These are phyloP conservation scores for Drosophila gaucha DNA, from an alignment of 2,888 invertebrate species.

Conservation along the genomic window DNA sequence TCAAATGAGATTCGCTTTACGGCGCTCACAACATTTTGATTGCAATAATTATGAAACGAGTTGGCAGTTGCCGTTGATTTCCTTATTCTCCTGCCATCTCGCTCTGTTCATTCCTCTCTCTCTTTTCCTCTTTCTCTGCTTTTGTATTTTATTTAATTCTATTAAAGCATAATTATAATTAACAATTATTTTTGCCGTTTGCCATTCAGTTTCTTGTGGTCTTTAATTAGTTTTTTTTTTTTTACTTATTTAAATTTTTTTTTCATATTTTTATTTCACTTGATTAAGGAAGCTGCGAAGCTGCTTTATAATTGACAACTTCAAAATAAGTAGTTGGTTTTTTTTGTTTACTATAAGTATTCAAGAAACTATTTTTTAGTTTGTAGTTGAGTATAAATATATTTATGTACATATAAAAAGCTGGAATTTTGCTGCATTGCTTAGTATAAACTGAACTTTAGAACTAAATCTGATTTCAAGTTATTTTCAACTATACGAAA, in stretches of 20 bases:
- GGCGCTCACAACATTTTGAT: slow-evolving; percentile 39
- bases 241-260: slow-evolving; percentile 1
- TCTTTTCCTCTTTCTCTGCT: background rate
- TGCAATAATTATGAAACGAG: slow-evolving; percentile 43
- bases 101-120: background rate
- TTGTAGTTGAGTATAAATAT: too few relatives aligned
- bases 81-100: slow-evolving; percentile 26
- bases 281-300: slow-evolving; percentile 14
- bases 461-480: too few relatives aligned
- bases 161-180: slow-evolving; percentile 26
- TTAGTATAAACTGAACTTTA: too few relatives aligned
- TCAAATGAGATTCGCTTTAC: slow-evolving; percentile 44
- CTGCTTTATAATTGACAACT: background rate
- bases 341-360: background rate
- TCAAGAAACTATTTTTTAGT: too few relatives aligned
- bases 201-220: slow-evolving; percentile 7
- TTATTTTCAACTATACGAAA: too few relatives aligned
- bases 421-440: too few relatives aligned
- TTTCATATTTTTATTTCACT: slow-evolving; percentile 1
- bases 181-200: slow-evolving; percentile 14
- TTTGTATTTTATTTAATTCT: slow-evolving; percentile 24
- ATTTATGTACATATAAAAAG: too few relatives aligned
- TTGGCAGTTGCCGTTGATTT: slow-evolving; percentile 36
- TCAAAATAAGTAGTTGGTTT: slow-evolving; percentile 3
- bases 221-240: slow-evolving; percentile 1